Conservation (phyloP, 2,797 vertebrate genomes). For the Sebastes hopkinsi region DNA sequence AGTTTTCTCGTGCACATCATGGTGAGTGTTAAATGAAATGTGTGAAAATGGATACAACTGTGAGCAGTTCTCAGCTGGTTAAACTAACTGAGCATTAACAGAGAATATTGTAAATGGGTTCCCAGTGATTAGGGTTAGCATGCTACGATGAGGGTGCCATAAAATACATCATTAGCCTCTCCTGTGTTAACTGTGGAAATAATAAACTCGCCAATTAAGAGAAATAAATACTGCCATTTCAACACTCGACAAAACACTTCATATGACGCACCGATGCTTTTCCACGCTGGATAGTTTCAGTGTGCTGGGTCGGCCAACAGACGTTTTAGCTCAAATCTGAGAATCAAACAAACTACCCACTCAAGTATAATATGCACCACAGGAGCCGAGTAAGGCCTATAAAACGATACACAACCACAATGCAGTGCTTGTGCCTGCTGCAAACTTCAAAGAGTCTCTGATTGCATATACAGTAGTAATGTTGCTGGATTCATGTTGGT, state of each 20-base stretch:
- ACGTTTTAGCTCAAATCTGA: slow-evolving; percentile 22
- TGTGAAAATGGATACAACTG: not conserved
- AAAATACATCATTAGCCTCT: slow-evolving; percentile 21
- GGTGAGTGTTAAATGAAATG: not conserved
- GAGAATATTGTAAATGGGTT: not conserved
- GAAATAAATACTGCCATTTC: slow-evolving; percentile 14
- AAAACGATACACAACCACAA: slow-evolving; percentile 18
- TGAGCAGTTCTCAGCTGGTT: not conserved
- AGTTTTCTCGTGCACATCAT: not conserved
- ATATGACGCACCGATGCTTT: not conserved
- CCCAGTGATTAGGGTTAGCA: slow-evolving; percentile 12
- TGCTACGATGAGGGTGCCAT: not conserved
- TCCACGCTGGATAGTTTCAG: slow-evolving; percentile 3
- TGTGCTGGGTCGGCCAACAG: not conserved
- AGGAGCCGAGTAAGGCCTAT: slow-evolving; percentile 32
- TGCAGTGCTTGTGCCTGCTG: slow-evolving; percentile 2
- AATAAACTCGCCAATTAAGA: slow-evolving; percentile 28
- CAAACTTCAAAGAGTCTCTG: slow-evolving; percentile 40
- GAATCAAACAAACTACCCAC: slow-evolving; percentile 49
- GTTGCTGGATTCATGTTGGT: slow-evolving; percentile 9
- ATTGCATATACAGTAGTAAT: slow-evolving; percentile 9
- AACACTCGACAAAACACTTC: not conserved
- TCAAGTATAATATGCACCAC: slow-evolving; percentile 25
- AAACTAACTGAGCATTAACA: slow-evolving; percentile 1
- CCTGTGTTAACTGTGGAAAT: not conserved